phyloP scores from a whole-genome alignment of 2,797 vertebrate species.

The Enteromius paludinosus region DNA sequence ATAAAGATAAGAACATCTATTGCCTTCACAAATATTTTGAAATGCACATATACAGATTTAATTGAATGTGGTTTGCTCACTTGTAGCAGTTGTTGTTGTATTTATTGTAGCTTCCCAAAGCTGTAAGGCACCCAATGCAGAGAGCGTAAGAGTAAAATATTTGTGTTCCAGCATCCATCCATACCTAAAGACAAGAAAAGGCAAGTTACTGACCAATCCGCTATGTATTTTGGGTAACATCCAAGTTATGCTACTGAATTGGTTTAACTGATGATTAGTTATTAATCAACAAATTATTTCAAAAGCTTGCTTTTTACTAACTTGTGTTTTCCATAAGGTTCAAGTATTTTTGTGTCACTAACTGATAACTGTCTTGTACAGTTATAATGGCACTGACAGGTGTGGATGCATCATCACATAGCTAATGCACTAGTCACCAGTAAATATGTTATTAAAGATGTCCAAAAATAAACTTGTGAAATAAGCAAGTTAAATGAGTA shows the following conservation, averaged over 20 bases:
- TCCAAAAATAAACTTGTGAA: background rate
- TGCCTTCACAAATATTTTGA: background rate
- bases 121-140: slow-evolving; percentile 80
- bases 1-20: slow-evolving; percentile 13
- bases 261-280: background rate
- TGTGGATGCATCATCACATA: background rate
- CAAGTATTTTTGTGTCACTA: background rate
- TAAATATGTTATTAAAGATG: background rate
- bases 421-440: background rate
- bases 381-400: background rate
- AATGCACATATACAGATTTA: background rate
- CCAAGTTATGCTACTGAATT: background rate
- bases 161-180: slow-evolving; percentile 86
- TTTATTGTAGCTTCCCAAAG: slow-evolving; percentile 84
- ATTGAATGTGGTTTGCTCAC: slow-evolving; percentile 66
- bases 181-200: slow-evolving; percentile 70
- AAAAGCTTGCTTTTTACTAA: background rate
- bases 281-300: background rate
- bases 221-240: background rate
- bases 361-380: background rate
- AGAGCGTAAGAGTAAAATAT: slow-evolving; percentile 85
- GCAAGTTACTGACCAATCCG: background rate
- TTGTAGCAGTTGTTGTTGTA: slow-evolving; percentile 86
- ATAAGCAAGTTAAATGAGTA: background rate
- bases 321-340: background rate